Base-by-base conservation (phyloP, 2,888 invertebrate genomes). In the Temnothorax rugatulus region DNA sequence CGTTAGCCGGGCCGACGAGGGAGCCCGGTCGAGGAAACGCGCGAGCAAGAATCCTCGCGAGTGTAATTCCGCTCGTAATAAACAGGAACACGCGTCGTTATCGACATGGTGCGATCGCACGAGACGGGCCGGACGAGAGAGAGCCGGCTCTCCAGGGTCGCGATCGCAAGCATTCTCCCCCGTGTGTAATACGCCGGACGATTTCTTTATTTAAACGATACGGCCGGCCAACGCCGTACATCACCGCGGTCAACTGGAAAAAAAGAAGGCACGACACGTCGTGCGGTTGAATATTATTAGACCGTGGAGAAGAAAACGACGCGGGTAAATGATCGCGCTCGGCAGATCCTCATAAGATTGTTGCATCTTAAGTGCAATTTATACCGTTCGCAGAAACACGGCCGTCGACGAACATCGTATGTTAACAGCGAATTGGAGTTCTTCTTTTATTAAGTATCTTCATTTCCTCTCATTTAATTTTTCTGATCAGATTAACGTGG, bases 61-160 rank as follows among this genome's bases (percentile, higher is more conserved):
- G 83, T 64, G 81, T 81, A 84, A 84, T 84, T 84, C 84, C 82
- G 71, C 71, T 81, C 82, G 71, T 81, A 82, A 84, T 82, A 77
- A 75, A 59, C 57, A 75, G 81, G 84, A 81, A 81, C 81, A 52
- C 64, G 81, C 81, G 38, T 64, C 71, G 63, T 81, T 81, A 84
- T 84, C 84, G 84, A 73, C 63, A 79, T 38, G 63, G 29, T 15
- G 82, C 71, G 79, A 84, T 84, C 84, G 81, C 71, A 69, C 68
- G 76, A 83, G 61, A 77, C 83, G 73, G 34, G 25, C 44, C 61
- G 59, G 57, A 38, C 57, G 81, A 18, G 69, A 25, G 15, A 44
- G 44, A 44, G 47, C 15, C 41, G 73, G 73, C 41, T 54, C 77
- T 64, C 47, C 71, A 47, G 63, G 64, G 52, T 79, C 71, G 79